Evolutionary conservation across 92 coral and sea anemone genomes (phyloP).

Genomic region (Hydrozoanthus gracilis): DNA sequence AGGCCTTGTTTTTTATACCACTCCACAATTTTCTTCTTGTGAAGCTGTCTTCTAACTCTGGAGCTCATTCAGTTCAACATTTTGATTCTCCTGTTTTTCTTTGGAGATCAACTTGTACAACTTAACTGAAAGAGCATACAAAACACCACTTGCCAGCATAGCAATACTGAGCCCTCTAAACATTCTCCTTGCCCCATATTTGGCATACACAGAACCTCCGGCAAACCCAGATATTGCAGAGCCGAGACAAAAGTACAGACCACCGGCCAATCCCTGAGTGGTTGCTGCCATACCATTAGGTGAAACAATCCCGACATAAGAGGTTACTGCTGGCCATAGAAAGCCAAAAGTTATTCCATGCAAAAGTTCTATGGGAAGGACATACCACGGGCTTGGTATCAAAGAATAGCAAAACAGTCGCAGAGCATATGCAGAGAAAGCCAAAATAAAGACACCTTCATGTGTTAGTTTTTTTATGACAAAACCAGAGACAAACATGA

Average conservation of each 20-base stretch:
- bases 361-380: slow-evolving; percentile 60
- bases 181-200: slow-evolving; percentile 56
- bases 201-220: slow-evolving; percentile 55
- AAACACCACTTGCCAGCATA: slow-evolving; percentile 39
- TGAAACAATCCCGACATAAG: slow-evolving; percentile 59
- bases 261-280: slow-evolving; percentile 54
- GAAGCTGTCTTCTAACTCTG: neutral
- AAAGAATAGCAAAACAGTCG: slow-evolving; percentile 61
- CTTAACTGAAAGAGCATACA: slow-evolving; percentile 55
- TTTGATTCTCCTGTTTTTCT: neutral
- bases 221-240: slow-evolving; percentile 57
- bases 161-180: slow-evolving; percentile 59
- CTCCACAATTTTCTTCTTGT: no score
- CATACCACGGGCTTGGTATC: slow-evolving; percentile 60
- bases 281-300: slow-evolving; percentile 67
- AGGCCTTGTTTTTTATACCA: no score
- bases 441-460: slow-evolving; percentile 57
- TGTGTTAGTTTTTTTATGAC: slow-evolving; percentile 54
- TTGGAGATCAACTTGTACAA: neutral
- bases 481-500: slow-evolving; percentile 61
- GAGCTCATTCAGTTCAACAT: neutral
- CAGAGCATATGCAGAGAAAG: slow-evolving; percentile 50
- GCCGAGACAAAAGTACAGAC: slow-evolving; percentile 58
- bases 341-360: slow-evolving; percentile 69
- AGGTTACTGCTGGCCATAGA: slow-evolving; percentile 64